Base-by-base conservation (phyloP, 2,888 invertebrate species). In the Aleiodes testaceus region DNA sequence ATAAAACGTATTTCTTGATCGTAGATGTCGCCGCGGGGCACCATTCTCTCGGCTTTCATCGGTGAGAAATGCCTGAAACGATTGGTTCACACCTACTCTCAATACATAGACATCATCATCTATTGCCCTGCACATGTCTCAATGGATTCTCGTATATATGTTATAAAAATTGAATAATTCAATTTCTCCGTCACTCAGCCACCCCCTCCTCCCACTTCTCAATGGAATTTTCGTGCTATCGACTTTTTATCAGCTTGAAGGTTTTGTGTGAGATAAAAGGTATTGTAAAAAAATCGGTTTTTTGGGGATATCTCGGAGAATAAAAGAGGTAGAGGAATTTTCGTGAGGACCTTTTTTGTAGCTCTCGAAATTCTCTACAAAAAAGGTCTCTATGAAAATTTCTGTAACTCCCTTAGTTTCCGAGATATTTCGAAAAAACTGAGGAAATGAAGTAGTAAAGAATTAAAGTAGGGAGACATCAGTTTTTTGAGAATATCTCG, bases 221-320 rank as follows among this genome's bases (percentile, higher is more conserved):
- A 20, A 52, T 50, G 50, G 30, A 47, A 18, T 18, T 50, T 52
- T 47, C 18, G 36, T 36, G 12, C 26, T n/a, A 30, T 72, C 69
- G 61, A 73, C 71, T 72, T 63, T 72, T 75, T 65, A 71, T 69
- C 42, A 65, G 18, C 20, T n/a, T n/a, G n/a, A n/a, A n/a, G n/a
- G n/a, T n/a, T n/a, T n/a, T n/a, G n/a, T n/a, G n/a, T n/a, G n/a
- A n/a, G n/a, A n/a, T n/a, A n/a, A n/a, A n/a, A n/a, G n/a, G n/a
- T n/a, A n/a, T n/a, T n/a, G n/a, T 2, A 22, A 22, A 22, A 22
- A 22, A 22, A 22, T 22, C 22, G 4, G 22, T 22, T 22, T 22
- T 26, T 26, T 26, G 3, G 5, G 26, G 5, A 26, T 2, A 26
- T 26, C 5, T 26, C 3, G 26, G 26, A 26, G 5, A 26, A 1